These are phyloP conservation scores for Mythimna ferrago DNA, from an alignment of 2,888 invertebrate genomes.

Conservation along the genomic window DNA sequence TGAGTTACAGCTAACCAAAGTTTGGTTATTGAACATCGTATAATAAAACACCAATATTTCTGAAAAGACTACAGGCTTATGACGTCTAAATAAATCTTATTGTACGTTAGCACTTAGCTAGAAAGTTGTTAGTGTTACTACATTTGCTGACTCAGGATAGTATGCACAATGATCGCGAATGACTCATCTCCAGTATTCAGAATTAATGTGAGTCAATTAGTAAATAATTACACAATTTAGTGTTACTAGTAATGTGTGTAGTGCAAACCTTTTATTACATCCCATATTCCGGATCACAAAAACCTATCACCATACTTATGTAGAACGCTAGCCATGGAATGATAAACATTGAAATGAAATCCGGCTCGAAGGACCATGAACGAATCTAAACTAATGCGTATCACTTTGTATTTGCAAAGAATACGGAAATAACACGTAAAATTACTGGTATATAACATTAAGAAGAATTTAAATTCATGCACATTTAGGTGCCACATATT, in stretches of 20 bases:
- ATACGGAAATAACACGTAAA: neutral
- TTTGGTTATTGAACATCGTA: neutral
- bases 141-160: slow-evolving; percentile 16
- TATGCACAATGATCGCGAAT: neutral
- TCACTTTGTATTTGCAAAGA: neutral
- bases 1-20: too few relatives aligned
- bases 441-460: too few relatives aligned
- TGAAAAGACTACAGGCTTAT: neutral
- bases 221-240: neutral
- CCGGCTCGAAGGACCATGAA: neutral
- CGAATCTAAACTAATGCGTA: neutral
- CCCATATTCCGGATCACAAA: neutral
- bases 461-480: too few relatives aligned
- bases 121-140: slow-evolving; percentile 22
- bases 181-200: neutral
- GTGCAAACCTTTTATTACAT: too few relatives aligned
- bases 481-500: too few relatives aligned
- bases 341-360: neutral
- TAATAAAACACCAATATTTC: neutral
- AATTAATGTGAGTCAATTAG: neutral
- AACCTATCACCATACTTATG: neutral
- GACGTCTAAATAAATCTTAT: neutral
- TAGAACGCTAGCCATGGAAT: too few relatives aligned
- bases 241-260: too few relatives aligned
- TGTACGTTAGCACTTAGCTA: neutral